Evolutionary conservation across 2,888 invertebrate genomes (phyloP).

Genomic region (Galerucella nymphaeae): DNA sequence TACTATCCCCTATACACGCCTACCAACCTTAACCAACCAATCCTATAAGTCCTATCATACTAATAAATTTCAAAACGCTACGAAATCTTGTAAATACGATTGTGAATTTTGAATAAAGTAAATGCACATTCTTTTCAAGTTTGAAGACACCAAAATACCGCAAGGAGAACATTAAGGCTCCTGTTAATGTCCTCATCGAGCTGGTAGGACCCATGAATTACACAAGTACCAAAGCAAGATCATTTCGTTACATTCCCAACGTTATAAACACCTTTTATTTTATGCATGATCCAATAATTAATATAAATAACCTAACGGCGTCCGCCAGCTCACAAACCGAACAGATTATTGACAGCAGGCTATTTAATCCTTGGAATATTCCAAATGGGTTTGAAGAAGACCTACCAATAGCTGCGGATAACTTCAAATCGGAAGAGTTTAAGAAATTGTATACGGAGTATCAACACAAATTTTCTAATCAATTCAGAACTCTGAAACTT

Average conservation of each 20-base stretch:
- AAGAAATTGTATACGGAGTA: conserved; percentile 49
- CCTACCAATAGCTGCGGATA: conserved; percentile 48
- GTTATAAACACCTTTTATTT: too few relatives aligned
- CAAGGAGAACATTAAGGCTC: conserved; percentile 71
- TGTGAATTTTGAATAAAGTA: too few relatives aligned
- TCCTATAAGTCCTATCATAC: too few relatives aligned
- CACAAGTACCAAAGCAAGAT: conserved; percentile 74
- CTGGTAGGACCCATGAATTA: conserved; percentile 80
- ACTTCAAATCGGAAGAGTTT: conserved; percentile 59
- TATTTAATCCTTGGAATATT: background rate
- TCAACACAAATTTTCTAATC: conserved; percentile 1
- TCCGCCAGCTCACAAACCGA: conserved; percentile 39
- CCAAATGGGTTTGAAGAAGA: conserved; percentile 53
- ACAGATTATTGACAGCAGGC: conserved; percentile 5
- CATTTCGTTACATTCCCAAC: conserved; percentile 75
- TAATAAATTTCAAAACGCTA: too few relatives aligned
- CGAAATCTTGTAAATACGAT: too few relatives aligned
- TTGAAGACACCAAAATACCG: conserved; percentile 81
- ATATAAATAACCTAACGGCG: conserved; percentile 23
- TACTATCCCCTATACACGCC: too few relatives aligned
- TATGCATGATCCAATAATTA: too few relatives aligned
- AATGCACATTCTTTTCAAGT: conserved; percentile 5
- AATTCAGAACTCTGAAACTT: background rate
- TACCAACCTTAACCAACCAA: too few relatives aligned
- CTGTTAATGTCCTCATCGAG: conserved; percentile 79